phyloP scores from a whole-genome alignment of 2,888 invertebrate genomes.

The Coelopa pilipes region DNA sequence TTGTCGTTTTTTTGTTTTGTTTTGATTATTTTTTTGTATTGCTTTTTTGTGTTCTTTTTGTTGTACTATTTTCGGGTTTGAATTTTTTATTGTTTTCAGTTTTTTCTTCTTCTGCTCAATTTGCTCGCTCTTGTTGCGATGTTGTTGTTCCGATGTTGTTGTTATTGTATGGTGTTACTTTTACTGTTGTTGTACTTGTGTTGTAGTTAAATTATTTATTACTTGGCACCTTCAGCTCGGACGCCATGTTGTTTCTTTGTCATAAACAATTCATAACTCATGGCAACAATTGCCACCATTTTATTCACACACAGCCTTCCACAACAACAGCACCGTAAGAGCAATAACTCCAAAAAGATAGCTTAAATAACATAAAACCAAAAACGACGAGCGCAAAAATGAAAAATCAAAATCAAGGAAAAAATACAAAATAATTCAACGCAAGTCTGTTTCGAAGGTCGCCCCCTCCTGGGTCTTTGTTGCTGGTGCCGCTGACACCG shows the following conservation, averaged over 20 bases:
- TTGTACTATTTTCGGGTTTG: neutral
- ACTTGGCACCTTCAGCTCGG: neutral
- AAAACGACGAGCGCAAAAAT: neutral
- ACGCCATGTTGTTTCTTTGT: constrained; percentile 1
- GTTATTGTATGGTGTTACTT: neutral
- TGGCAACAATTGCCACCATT: neutral
- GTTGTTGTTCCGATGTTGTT: no score
- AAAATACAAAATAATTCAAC: no score
- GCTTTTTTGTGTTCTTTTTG: no score
- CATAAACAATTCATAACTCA: constrained; percentile 12
- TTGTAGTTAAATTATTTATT: neutral
- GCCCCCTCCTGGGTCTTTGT: no score
- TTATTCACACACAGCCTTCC: neutral
- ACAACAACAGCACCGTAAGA: neutral
- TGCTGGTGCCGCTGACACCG: no score
- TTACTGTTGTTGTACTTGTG: neutral
- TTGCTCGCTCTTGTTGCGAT: no score
- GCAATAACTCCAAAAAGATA: neutral
- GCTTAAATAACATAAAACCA: neutral
- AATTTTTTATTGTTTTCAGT: neutral
- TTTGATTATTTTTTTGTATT: no score
- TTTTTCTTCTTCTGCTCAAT: neutral
- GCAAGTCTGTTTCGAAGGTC: no score
- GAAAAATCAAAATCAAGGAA: neutral
- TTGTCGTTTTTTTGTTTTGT: no score